Conservation (phyloP, 1,140 invertebrate genomes). For the Drosophila kikkawai region DNA sequence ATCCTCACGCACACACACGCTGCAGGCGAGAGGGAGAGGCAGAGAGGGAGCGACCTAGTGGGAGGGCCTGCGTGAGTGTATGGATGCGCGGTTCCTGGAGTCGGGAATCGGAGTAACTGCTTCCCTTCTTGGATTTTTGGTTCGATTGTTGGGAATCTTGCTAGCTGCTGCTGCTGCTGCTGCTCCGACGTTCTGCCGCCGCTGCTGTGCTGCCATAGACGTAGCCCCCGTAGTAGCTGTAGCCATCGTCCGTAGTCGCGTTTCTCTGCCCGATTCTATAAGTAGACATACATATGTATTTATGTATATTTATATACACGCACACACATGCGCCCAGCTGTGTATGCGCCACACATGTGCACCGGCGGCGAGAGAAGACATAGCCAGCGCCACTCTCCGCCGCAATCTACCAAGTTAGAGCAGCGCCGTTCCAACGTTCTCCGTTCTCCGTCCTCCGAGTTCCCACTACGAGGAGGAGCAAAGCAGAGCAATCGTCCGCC, state of each 20-base stretch:
- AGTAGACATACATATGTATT: constrained; percentile 71
- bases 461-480: constrained; percentile 48
- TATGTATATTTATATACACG: constrained; percentile 66
- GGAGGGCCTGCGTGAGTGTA: not conserved
- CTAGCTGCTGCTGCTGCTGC: constrained; percentile 19
- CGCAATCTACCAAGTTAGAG: constrained; percentile 81
- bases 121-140: constrained; percentile 35
- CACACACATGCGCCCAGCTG: constrained; percentile 27
- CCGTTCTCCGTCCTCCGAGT: constrained; percentile 33
- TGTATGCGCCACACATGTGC: constrained; percentile 64
- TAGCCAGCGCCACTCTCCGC: constrained; percentile 40
- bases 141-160: constrained; percentile 39
- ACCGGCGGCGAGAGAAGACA: constrained; percentile 43
- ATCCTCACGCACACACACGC: not conserved
- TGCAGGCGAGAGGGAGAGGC: not conserved
- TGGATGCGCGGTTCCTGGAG: constrained; percentile 40
- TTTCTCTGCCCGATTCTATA: constrained; percentile 72
- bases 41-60: not conserved
- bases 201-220: constrained; percentile 2
- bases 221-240: constrained; percentile 9
- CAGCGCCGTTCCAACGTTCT: constrained; percentile 33
- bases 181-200: constrained; percentile 3
- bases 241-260: constrained; percentile 6
- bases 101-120: constrained; percentile 59
- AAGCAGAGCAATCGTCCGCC: constrained; percentile 46